phyloP scores from a whole-genome alignment of 1,140 invertebrate species.

The Drosophila jambulina region DNA sequence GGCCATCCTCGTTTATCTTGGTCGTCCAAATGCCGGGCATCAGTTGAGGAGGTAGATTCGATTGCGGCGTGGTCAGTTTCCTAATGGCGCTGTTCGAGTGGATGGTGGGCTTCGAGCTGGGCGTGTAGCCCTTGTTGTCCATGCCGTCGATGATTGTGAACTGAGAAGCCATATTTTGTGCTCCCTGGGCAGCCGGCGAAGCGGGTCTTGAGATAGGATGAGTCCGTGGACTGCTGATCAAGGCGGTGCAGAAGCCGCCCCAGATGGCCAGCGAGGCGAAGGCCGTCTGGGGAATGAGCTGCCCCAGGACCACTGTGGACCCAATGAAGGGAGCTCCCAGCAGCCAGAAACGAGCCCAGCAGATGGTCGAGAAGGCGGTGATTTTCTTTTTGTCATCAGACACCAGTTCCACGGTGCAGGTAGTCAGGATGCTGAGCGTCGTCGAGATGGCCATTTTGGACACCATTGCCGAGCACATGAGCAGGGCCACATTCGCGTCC shows the following conservation, averaged over 20 bases:
- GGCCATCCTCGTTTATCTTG: conserved; percentile 69
- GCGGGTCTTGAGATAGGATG: conserved; percentile 64
- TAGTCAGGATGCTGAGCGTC: conserved; percentile 81
- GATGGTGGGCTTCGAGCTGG: conserved; percentile 66
- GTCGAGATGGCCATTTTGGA: conserved; percentile 83
- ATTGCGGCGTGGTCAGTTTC: conserved; percentile 75
- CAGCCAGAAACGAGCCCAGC: conserved; percentile 84
- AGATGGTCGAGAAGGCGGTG: conserved; percentile 79
- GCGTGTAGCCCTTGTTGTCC: conserved; percentile 74
- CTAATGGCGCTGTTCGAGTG: conserved; percentile 60
- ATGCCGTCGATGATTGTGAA: conserved; percentile 72
- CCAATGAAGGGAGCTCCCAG: conserved; percentile 83
- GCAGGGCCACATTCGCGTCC: conserved; percentile 70
- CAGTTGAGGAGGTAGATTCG: conserved; percentile 83
- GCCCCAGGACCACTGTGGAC: conserved; percentile 76
- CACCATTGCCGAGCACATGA: conserved; percentile 83
- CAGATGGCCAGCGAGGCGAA: conserved; percentile 76
- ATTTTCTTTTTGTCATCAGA: conserved; percentile 78
- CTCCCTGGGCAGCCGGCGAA: conserved; percentile 46
- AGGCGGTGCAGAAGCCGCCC: conserved; percentile 72
- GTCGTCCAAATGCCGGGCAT: conserved; percentile 84
- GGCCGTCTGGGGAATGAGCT: conserved; percentile 78
- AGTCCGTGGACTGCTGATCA: conserved; percentile 80
- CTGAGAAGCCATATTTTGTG: conserved; percentile 73
- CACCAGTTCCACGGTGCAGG: conserved; percentile 82